phyloP scores from a whole-genome alignment of 2,888 invertebrate species.

The Chironomus riparius region DNA sequence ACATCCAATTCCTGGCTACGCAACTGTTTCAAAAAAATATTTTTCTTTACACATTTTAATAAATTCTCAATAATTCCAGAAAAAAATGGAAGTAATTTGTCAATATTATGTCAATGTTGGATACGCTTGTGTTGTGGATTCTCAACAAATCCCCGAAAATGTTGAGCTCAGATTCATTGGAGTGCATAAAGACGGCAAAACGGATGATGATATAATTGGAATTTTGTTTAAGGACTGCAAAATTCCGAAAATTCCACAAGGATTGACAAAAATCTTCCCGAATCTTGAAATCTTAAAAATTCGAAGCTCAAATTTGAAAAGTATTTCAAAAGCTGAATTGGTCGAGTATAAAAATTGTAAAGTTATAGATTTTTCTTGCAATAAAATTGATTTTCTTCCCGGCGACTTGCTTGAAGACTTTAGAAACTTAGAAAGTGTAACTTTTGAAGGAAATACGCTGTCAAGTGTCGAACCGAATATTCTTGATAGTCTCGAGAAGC shows the following conservation, averaged over 20 bases:
- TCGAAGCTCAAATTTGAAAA: background rate
- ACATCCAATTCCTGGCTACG: no score
- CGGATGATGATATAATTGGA: background rate
- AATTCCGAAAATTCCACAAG: no score
- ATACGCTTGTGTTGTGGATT: no score
- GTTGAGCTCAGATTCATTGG: background rate
- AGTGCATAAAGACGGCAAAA: background rate
- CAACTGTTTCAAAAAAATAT: no score
- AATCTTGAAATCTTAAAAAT: background rate
- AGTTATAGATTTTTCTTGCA: background rate
- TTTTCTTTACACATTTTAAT: no score
- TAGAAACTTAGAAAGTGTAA: background rate
- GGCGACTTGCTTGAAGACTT: background rate
- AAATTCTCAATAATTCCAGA: no score
- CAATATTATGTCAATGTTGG: no score
- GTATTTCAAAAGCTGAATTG: background rate
- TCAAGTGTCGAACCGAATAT: no score
- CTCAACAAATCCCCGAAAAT: no score
- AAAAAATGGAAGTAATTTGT: no score
- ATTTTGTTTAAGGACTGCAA: background rate
- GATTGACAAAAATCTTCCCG: background rate
- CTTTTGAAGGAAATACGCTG: no score
- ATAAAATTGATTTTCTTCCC: background rate
- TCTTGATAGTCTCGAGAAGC: no score
- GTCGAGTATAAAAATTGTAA: background rate